A percentile compares a stretch with the other conserved stretches of the same genome.
phyloP scores from a whole-genome alignment of 2,113 vertebrate species.

The Odocoileus hemionus region DNA sequence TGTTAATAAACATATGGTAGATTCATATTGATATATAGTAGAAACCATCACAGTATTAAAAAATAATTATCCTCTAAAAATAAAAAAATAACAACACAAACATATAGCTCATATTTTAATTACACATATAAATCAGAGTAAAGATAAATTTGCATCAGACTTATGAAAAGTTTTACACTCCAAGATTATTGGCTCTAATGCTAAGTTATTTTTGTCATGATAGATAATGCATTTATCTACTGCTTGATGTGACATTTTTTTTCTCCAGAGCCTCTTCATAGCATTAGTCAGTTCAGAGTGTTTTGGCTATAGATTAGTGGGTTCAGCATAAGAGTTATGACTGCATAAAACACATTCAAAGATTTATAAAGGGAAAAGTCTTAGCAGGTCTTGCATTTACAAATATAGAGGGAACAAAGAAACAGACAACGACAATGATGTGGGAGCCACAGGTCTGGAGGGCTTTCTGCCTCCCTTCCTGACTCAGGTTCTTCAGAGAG shows the following conservation, averaged over 20 bases:
- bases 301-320: not conserved
- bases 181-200: not conserved
- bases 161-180: not conserved
- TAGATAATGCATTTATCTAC: not conserved
- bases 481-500: no score
- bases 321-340: not conserved
- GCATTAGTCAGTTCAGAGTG: not conserved
- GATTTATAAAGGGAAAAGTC: not conserved
- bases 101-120: not conserved
- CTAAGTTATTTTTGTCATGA: not conserved
- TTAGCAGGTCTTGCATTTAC: not conserved
- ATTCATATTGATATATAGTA: no score
- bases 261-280: not conserved
- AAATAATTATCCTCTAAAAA: no score
- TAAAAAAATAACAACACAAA: not conserved
- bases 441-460: slow-evolving; percentile 34
- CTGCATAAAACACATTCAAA: not conserved
- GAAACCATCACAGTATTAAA: no score
- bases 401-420: not conserved
- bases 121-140: no score
- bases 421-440: not conserved
- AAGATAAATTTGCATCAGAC: not conserved
- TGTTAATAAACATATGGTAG: no score
- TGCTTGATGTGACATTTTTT: not conserved
- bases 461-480: not conserved